These are phyloP conservation scores for Apamea anceps DNA, from an alignment of 2,888 invertebrate species.

Conservation along the genomic window DNA sequence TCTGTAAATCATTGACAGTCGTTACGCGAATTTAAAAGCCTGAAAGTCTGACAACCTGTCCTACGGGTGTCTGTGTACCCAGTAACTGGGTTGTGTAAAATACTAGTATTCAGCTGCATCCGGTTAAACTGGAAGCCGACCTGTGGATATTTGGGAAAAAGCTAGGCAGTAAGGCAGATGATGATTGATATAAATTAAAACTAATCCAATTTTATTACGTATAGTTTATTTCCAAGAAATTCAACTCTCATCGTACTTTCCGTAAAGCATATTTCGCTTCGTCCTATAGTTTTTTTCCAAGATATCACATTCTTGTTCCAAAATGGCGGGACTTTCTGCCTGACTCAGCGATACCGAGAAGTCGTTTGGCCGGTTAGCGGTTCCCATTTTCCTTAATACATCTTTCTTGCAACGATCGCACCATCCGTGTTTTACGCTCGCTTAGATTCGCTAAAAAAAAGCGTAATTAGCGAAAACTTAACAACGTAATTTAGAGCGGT, in stretches of 20 bases:
- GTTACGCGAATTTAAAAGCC: neutral
- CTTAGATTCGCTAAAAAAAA: constrained; percentile 50
- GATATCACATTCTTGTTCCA: constrained; percentile 46
- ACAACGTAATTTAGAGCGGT: constrained; percentile 30
- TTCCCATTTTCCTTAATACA: constrained; percentile 70
- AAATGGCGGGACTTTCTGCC: constrained; percentile 63
- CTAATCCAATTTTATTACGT: neutral
- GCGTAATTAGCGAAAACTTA: constrained; percentile 48
- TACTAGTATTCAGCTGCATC: neutral
- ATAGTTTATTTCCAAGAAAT: constrained; percentile 12
- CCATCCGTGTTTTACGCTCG: constrained; percentile 51
- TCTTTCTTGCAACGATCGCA: constrained; percentile 53
- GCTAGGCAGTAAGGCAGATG: neutral
- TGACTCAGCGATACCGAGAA: constrained; percentile 74
- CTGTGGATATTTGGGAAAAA: neutral
- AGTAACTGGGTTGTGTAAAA: neutral
- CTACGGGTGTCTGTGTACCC: neutral
- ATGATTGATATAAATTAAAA: neutral
- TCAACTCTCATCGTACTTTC: constrained; percentile 29
- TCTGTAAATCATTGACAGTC: neutral
- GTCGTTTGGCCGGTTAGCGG: constrained; percentile 61
- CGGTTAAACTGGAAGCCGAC: neutral
- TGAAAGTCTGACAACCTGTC: neutral
- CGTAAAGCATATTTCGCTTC: neutral
- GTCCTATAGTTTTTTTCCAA: constrained; percentile 32